These are phyloP conservation scores for Echeneis naucrates DNA, from an alignment of 2,797 vertebrate species.

Conservation along the genomic window DNA sequence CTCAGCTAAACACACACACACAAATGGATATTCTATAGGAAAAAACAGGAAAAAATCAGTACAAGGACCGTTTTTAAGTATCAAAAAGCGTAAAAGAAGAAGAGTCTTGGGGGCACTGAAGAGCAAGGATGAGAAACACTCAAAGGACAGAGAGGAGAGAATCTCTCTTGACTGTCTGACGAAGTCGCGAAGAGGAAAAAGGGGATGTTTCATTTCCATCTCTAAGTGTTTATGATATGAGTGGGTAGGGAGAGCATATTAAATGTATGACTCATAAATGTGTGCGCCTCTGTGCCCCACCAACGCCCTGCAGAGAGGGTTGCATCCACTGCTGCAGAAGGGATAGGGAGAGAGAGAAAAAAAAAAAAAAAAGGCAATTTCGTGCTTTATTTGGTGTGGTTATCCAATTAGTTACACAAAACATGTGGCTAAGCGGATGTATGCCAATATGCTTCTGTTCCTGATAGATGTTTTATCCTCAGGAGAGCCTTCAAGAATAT, in stretches of 20 bases:
- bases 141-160: conserved; percentile 56
- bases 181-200: conserved; percentile 57
- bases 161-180: conserved; percentile 51
- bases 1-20: conserved; percentile 50
- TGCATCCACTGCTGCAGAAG: conserved; percentile 77
- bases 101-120: conserved; percentile 45
- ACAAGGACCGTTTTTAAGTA: conserved; percentile 53
- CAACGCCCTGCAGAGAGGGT: conserved; percentile 79
- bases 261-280: conserved; percentile 85
- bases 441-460: conserved; percentile 77
- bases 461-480: conserved; percentile 74
- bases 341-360: too few relatives aligned
- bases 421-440: conserved; percentile 77
- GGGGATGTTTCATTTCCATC: conserved; percentile 69
- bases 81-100: conserved; percentile 46
- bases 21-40: conserved; percentile 14
- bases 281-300: conserved; percentile 76
- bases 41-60: conserved; percentile 16
- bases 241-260: conserved; percentile 82
- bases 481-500: conserved; percentile 62
- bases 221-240: conserved; percentile 77
- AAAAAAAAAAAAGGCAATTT: conserved; percentile 79
- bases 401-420: conserved; percentile 86
- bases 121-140: conserved; percentile 53
- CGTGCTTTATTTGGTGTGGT: conserved; percentile 83